These are phyloP conservation scores for Lucilia sericata DNA, from an alignment of 1,140 invertebrate species.

Conservation along the genomic window DNA sequence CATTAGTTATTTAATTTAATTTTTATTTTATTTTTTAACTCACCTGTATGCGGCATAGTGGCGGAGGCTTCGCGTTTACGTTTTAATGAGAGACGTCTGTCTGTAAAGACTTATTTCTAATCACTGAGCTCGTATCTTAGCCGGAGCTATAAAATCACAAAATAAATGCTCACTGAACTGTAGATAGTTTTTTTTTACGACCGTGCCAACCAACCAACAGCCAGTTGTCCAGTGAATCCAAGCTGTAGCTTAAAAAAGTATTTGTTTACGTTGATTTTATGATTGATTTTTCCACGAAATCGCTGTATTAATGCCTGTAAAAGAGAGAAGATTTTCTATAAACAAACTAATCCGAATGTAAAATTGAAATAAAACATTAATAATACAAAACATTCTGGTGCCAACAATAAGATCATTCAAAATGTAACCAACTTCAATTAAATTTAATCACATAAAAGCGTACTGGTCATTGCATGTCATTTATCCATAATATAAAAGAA, in stretches of 20 bases:
- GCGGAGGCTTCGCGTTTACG: conserved; percentile 15
- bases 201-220: background rate
- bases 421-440: no score
- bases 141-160: conserved; percentile 35
- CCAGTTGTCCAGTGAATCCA: background rate
- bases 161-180: background rate
- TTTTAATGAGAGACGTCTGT: conserved; percentile 34
- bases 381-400: no score
- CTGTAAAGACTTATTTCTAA: conserved; percentile 10
- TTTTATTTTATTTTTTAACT: background rate
- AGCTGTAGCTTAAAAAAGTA: background rate
- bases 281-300: conserved; percentile 30
- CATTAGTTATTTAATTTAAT: conserved; percentile 20
- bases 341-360: no score
- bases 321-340: background rate
- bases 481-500: conserved; percentile 26
- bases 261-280: conserved; percentile 36
- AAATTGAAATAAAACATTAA: no score
- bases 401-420: no score
- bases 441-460: background rate
- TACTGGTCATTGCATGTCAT: conserved; percentile 20
- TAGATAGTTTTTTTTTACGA: conserved; percentile 25
- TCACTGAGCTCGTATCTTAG: conserved; percentile 32
- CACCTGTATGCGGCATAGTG: conserved; percentile 36
- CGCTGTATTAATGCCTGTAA: conserved; percentile 22